A percentile compares a stretch with the other conserved stretches of the same genome.
Conservation (phyloP, 2,113 vertebrate genomes). For the Vimba vimba region DNA sequence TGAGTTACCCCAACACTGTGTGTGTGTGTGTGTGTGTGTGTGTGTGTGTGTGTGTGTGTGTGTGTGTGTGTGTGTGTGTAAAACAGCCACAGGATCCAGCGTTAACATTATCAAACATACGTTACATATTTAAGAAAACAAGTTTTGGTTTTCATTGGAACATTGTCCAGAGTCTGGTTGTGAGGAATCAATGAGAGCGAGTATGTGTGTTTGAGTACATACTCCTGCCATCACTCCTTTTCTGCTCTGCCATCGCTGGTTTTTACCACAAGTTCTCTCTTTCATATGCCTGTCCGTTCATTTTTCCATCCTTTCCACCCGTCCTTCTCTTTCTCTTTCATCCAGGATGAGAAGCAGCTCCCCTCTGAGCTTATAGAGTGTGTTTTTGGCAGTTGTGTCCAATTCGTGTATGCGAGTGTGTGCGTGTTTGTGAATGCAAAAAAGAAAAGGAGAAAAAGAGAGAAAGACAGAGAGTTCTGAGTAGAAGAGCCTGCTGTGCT, state of each 20-base stretch:
- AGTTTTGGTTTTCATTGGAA: slow-evolving; percentile 7
- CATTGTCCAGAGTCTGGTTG: background rate
- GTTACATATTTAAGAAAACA: slow-evolving; percentile 29
- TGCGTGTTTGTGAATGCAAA: slow-evolving; percentile 47
- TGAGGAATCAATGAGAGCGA: slow-evolving; percentile 42
- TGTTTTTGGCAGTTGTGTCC: slow-evolving; percentile 48
- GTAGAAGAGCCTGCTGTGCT: slow-evolving; percentile 77
- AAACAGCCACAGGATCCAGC: slow-evolving; percentile 1
- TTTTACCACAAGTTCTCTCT: slow-evolving; percentile 49
- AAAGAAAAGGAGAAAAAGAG: slow-evolving; percentile 58
- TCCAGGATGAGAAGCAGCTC: slow-evolving; percentile 53
- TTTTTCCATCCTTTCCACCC: slow-evolving; percentile 55
- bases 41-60: too few relatives aligned
- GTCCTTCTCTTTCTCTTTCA: slow-evolving; percentile 55
- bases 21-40: too few relatives aligned
- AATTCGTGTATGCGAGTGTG: slow-evolving; percentile 45
- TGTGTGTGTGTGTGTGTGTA: too few relatives aligned
- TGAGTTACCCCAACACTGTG: too few relatives aligned
- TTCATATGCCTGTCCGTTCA: slow-evolving; percentile 59
- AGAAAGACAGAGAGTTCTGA: slow-evolving; percentile 55
- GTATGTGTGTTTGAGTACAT: slow-evolving; percentile 64
- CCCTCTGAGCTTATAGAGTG: slow-evolving; percentile 39
- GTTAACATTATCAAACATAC: slow-evolving; percentile 8
- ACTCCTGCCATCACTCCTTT: slow-evolving; percentile 34
- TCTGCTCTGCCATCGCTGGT: slow-evolving; percentile 41